These are phyloP conservation scores for Stenichneumon culpator DNA, from an alignment of 2,888 invertebrate species.

Conservation along the genomic window DNA sequence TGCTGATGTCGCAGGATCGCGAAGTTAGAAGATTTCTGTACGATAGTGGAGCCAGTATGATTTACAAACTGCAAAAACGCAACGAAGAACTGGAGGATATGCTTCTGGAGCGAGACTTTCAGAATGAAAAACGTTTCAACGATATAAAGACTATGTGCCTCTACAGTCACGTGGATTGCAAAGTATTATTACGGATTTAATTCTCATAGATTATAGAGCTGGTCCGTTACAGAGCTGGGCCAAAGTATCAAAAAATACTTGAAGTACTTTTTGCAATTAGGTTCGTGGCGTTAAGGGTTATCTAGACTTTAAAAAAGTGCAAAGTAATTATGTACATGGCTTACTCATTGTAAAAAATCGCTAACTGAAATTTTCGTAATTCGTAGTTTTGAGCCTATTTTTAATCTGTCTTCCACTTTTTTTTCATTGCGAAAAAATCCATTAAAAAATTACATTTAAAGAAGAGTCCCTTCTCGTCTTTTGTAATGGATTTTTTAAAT, in stretches of 20 bases:
- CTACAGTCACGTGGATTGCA: constrained; percentile 58
- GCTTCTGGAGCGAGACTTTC: constrained; percentile 53
- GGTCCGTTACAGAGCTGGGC: not conserved
- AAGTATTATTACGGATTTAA: constrained; percentile 33
- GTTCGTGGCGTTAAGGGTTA: too few species aligned
- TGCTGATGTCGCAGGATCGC: constrained; percentile 24
- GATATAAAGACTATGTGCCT: constrained; percentile 63
- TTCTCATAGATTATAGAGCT: not conserved
- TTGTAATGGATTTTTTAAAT: not conserved
- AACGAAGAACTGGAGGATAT: constrained; percentile 66
- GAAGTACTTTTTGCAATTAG: too few species aligned
- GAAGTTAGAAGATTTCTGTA: constrained; percentile 55
- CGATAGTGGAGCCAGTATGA: constrained; percentile 50
- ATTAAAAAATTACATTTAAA: too few species aligned
- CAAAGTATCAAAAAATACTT: not conserved
- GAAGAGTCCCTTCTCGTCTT: too few species aligned
- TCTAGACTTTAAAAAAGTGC: too few species aligned
- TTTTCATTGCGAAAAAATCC: too few species aligned
- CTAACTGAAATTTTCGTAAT: too few species aligned
- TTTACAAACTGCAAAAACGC: constrained; percentile 63
- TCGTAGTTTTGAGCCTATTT: too few species aligned
- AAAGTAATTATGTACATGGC: too few species aligned
- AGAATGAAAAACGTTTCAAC: constrained; percentile 62
- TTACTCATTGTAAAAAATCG: too few species aligned
- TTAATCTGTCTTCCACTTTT: too few species aligned